Conservation (phyloP, 2,797 vertebrate genomes). For the Enteromius unitaeniatus region DNA sequence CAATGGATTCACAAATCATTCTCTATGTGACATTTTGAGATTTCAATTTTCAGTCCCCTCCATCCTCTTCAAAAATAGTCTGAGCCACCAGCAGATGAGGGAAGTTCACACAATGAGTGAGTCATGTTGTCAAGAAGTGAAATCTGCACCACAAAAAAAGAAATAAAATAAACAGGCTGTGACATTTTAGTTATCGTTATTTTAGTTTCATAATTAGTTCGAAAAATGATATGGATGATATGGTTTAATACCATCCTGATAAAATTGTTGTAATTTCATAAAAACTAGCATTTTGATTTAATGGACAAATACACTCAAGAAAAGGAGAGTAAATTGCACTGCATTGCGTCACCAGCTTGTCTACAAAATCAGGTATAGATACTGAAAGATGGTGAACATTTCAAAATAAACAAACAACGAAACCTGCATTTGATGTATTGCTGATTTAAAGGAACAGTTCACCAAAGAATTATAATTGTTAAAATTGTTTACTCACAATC, state of each 20-base stretch:
- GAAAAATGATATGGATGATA: neutral
- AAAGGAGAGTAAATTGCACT: neutral
- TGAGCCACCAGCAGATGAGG: neutral
- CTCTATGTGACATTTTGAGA: neutral
- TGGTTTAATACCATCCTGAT: neutral
- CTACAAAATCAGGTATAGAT: neutral
- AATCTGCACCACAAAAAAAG: neutral
- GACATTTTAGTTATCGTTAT: neutral
- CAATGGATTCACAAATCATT: neutral
- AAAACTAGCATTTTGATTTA: neutral
- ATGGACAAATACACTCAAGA: neutral
- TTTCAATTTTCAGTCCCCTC: neutral
- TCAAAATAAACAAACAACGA: neutral
- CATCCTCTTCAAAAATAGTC: neutral
- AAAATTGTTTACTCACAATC: neutral
- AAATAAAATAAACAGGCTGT: neutral
- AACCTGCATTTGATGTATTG: neutral
- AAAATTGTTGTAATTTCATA: neutral
- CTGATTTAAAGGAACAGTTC: neutral
- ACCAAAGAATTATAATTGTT: neutral
- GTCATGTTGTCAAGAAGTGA: constrained; percentile 17
- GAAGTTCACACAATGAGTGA: constrained; percentile 3
- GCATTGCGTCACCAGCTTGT: neutral
- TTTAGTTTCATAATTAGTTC: neutral
- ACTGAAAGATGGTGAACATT: neutral